Base-by-base conservation (phyloP, 2,888 invertebrate species). In the Hyalella azteca region DNA sequence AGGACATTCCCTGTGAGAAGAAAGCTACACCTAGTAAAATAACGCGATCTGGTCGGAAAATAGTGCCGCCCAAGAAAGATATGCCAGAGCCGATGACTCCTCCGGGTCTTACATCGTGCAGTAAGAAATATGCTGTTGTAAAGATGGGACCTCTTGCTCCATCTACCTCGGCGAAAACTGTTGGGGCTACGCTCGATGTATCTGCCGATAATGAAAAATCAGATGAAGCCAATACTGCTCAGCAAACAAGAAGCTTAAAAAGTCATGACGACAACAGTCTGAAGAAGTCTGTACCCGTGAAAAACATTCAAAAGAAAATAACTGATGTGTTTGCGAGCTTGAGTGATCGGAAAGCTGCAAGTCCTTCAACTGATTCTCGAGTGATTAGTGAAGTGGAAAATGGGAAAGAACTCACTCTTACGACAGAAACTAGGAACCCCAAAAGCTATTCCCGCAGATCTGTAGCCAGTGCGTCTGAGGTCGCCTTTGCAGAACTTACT, bases 81-180 rank as follows among this genome's bases (percentile, higher is more conserved):
- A 84, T 84, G 81, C 84, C 84, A 5, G 77, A 82, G 77, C 84
- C 84, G 32, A 82, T 84, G 81, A 84, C 84, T 0, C 82, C 82
- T 19, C 81, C 82, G 59, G 78, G 78, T 13, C 19, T 15, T 4
- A n/a, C 36, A 4, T 45, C 13, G 9, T 54, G 26, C 13, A 3
- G 26, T 26, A 54, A 54, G 26, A 54, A 54, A 19, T 54, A 22
- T n/a, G n/a, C n/a, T n/a, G n/a, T n/a, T n/a, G n/a, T n/a, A n/a
- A n/a, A n/a, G n/a, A n/a, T n/a, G n/a, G n/a, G n/a, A n/a, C n/a
- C n/a, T n/a, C n/a, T n/a, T n/a, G n/a, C n/a, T n/a, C n/a, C n/a
- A n/a, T n/a, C n/a, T n/a, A n/a, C n/a, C n/a, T n/a, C n/a, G n/a
- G n/a, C n/a, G n/a, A n/a, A n/a, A n/a, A n/a, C n/a, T n/a, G n/a